These are phyloP conservation scores for human DNA, from an alignment of 2,113 vertebrate species.

Conservation along the genomic window GRCh38 chr2:235102501-235103000, in stretches of 20 bases:
- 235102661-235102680: not conserved
- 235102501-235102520: accelerated
- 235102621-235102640: not conserved
- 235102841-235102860: not conserved
- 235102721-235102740: accelerated
- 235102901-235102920: not conserved
- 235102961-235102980: not conserved
- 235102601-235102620: not conserved
- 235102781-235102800: accelerated
- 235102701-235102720: not conserved
- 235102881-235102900: not conserved
- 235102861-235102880: not conserved
- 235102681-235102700: not conserved
- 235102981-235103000: not conserved
- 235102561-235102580: accelerated
- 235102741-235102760: not conserved
- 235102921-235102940: not conserved
- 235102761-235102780: not conserved
- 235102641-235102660: not conserved
- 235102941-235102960: not conserved
- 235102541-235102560: not conserved
- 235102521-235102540: not conserved
- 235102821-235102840: not conserved
- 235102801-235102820: not conserved
- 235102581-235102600: too few species aligned